phyloP scores from a whole-genome alignment of 2,113 vertebrate genomes.

The Zosterops hypoxanthus region DNA sequence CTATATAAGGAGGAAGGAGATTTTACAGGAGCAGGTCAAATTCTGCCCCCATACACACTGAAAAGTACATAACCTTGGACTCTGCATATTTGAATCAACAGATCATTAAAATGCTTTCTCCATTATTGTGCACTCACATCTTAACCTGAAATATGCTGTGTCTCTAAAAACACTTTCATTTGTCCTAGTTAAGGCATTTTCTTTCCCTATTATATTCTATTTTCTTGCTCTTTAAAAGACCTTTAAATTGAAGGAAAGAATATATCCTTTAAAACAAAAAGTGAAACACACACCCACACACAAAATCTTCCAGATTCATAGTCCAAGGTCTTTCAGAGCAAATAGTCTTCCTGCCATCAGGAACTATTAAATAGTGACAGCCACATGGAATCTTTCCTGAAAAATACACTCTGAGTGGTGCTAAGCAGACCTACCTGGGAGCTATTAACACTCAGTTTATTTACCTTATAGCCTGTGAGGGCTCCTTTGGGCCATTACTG shows the following conservation, averaged over 20 bases:
- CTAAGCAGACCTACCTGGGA: background rate
- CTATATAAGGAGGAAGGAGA: background rate
- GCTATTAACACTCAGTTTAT: constrained; percentile 13
- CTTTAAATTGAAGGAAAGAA: background rate
- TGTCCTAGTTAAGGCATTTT: background rate
- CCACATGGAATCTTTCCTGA: background rate
- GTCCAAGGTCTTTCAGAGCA: background rate
- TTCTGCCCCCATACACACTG: background rate
- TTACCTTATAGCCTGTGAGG: constrained; percentile 15
- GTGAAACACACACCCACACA: background rate
- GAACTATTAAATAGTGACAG: background rate
- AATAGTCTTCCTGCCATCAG: background rate
- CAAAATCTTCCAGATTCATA: background rate
- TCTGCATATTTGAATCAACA: background rate
- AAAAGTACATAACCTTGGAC: background rate
- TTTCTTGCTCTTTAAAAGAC: background rate
- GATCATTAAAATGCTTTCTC: background rate
- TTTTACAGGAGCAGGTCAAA: background rate
- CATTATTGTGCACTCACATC: background rate
- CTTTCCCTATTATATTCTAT: background rate
- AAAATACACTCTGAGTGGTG: background rate
- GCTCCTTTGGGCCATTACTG: constrained; percentile 17
- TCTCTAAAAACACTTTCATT: background rate
- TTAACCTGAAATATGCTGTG: background rate
- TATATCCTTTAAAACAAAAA: background rate